Percentiles rank a stretch among this genome's conserved stretches.
phyloP scores from a whole-genome alignment of 2,888 invertebrate species.

The Dolomedes plantarius region DNA sequence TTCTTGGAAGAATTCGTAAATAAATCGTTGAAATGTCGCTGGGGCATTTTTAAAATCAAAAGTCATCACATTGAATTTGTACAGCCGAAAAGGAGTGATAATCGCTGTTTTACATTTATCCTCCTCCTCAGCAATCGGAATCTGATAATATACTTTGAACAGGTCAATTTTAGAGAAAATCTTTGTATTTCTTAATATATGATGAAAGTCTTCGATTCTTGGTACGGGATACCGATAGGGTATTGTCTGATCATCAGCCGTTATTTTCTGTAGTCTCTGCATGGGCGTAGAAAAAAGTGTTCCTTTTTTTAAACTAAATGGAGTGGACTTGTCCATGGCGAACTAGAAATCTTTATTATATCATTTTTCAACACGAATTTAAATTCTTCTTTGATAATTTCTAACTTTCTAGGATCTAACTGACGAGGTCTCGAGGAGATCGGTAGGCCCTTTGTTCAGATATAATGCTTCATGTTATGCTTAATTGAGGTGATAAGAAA shows the following conservation, averaged over 20 bases:
- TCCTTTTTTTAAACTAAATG: constrained; percentile 43
- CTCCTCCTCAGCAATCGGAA: constrained; percentile 7
- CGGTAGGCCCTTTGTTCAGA: no score
- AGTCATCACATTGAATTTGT: constrained; percentile 15
- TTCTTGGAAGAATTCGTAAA: no score
- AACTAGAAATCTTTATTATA: no score
- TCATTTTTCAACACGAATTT: no score
- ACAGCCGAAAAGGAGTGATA: not conserved
- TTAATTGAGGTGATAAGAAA: no score
- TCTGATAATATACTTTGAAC: constrained; percentile 14
- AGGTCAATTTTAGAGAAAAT: constrained; percentile 38
- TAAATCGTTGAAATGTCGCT: no score
- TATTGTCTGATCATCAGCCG: constrained; percentile 41
- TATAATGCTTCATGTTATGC: no score
- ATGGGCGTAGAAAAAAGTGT: constrained; percentile 18
- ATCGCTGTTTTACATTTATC: constrained; percentile 23
- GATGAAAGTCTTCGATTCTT: constrained; percentile 37
- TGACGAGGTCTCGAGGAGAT: no score
- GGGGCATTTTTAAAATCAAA: not conserved
- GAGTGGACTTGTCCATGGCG: no score
- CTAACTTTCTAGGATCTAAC: no score
- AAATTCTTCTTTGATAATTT: no score
- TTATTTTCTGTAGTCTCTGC: constrained; percentile 49
- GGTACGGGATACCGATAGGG: constrained; percentile 38
- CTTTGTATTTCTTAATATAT: constrained; percentile 15